A percentile compares a stretch with the other conserved stretches of the same genome.
Evolutionary conservation across 2,797 vertebrate species (phyloP).

Genomic region (Adelosebastes latens): DNA sequence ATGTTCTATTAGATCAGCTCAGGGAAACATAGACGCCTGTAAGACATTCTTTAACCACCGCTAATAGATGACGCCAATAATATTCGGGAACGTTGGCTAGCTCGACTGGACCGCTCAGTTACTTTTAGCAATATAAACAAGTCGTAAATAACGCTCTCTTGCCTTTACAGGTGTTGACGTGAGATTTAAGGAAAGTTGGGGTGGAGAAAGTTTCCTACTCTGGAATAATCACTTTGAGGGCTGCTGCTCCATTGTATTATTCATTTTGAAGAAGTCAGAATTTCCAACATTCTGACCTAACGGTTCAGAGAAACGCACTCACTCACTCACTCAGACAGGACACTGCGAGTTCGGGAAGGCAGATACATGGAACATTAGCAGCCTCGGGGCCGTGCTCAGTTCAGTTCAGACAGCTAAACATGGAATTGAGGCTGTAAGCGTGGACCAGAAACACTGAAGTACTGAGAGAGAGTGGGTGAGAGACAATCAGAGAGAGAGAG

Average conservation of each 20-base stretch:
- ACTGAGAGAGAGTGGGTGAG: conserved; percentile 6
- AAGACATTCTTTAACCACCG: conserved; percentile 6
- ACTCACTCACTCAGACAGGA: conserved; percentile 13
- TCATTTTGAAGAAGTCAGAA: conserved; percentile 31
- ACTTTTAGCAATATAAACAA: conserved; percentile 10
- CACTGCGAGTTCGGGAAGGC: background rate
- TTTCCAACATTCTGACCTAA: conserved; percentile 36
- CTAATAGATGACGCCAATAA: background rate
- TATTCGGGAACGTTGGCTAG: conserved; percentile 12
- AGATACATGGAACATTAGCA: conserved; percentile 11
- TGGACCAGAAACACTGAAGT: background rate
- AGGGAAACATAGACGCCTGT: conserved; percentile 4
- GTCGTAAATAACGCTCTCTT: conserved; percentile 20
- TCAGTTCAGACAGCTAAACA: background rate
- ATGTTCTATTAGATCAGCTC: background rate
- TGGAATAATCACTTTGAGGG: conserved; percentile 1
- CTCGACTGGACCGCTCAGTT: background rate
- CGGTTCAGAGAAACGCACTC: conserved; percentile 17
- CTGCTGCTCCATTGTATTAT: conserved; percentile 15
- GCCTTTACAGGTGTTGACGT: conserved; percentile 41
- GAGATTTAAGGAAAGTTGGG: conserved; percentile 38
- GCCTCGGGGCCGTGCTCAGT: background rate
- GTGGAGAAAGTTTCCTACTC: conserved; percentile 35
- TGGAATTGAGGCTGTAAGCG: background rate
- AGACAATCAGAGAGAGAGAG: background rate